Base-by-base conservation (phyloP, 2,888 invertebrate species). In the Argyresthia goedartella region DNA sequence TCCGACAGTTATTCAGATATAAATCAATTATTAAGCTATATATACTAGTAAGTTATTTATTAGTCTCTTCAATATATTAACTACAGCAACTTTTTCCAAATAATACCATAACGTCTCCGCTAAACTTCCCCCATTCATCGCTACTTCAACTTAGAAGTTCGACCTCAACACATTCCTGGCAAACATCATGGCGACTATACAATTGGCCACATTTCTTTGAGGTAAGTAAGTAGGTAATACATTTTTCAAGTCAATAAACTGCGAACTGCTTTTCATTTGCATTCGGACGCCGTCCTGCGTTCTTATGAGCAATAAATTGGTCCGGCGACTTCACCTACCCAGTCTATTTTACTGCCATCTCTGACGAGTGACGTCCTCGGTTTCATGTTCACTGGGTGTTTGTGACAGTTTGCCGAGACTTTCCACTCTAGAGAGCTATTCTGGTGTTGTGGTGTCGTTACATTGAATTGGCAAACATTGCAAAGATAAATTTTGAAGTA, bases 231-330 rank as follows among this genome's bases (percentile, higher is more conserved):
- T n/a, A 60, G 61, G 60, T 62, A 64, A 64, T 62, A 67, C 64
- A 64, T 64, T 65, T 68, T 67, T 65, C 65, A 56, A 66, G 61
- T 69, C 67, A 67, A 68, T 69, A 70, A 70, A 69, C 63, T 65
- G 62, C 59, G 60, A 61, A 65, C 64, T 62, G 64, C 60, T 65
- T 69, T 68, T 66, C 68, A 70, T 69, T 71, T 68, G 66, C 68
- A 71, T 69, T 67, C 66, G 63, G 59, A 59, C 60, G 60, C 62
- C 64, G 66, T 65, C 62, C 65, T 59, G 59, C 64, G 56, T 25
- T 65, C 60, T 63, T 67, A 68, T 64, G 67, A 66, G 60, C 67
- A 62, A 71, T 71, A 71, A 71, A 71, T 69, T 67, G 68, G 63
- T 25, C 59, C 63, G 60, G 66, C 58, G 63, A 66, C 66, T 67